A percentile compares a stretch with the other conserved stretches of the same genome.
These are phyloP conservation scores for Lycaena phlaeas DNA, from an alignment of 2,888 invertebrate genomes.

Conservation along the genomic window DNA sequence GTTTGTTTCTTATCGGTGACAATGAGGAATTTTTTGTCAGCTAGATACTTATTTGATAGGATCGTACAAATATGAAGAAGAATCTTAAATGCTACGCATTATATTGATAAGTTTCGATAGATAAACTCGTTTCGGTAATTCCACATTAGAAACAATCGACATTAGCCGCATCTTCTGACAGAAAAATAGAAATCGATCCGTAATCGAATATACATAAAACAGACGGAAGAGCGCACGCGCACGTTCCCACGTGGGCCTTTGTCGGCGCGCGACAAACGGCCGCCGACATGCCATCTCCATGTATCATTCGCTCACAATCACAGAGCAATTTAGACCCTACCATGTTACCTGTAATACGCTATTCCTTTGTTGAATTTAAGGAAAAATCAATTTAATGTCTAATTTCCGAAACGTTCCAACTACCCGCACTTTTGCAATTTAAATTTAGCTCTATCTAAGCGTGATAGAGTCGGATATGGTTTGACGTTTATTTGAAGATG, in stretches of 20 bases:
- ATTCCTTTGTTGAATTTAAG: constrained; percentile 16
- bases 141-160: not conserved
- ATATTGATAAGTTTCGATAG: too few species aligned
- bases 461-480: constrained; percentile 20
- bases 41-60: too few species aligned
- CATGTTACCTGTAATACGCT: constrained; percentile 18
- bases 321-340: constrained; percentile 27
- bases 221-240: constrained; percentile 55
- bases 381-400: constrained; percentile 37
- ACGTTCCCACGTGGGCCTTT: constrained; percentile 68
- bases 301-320: constrained; percentile 21
- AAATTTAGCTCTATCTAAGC: too few species aligned
- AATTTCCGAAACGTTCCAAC: constrained; percentile 25
- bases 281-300: constrained; percentile 51
- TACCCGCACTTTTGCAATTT: constrained; percentile 1
- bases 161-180: not conserved
- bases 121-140: too few species aligned
- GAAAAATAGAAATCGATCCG: constrained; percentile 46
- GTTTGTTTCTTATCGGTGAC: too few species aligned
- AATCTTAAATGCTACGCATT: too few species aligned
- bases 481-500: constrained; percentile 27
- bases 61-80: too few species aligned
- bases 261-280: constrained; percentile 68
- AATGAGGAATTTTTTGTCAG: too few species aligned
- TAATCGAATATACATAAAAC: constrained; percentile 47